These are phyloP conservation scores for Cerceris rybyensis DNA, from an alignment of 2,888 invertebrate genomes.

Conservation along the genomic window DNA sequence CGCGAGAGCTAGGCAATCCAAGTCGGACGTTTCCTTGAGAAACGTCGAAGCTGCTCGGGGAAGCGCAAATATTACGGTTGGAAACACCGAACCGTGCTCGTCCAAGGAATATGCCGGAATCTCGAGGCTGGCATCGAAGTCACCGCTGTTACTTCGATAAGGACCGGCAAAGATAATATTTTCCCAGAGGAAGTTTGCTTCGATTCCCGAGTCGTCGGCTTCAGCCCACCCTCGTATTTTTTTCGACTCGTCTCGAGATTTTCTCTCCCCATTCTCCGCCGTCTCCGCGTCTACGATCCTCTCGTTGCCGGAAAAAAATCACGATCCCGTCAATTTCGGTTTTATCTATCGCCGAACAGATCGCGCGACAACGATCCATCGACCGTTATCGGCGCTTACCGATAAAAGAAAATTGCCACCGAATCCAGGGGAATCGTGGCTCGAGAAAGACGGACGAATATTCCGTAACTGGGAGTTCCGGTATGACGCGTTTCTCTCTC, in stretches of 20 bases:
- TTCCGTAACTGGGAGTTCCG: too few relatives aligned
- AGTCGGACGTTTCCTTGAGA: constrained; percentile 3
- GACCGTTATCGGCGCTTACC: too few relatives aligned
- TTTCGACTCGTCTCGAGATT: neutral
- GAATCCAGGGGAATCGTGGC: too few relatives aligned
- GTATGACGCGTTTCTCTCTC: too few relatives aligned
- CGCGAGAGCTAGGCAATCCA: constrained; percentile 22
- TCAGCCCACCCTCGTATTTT: neutral
- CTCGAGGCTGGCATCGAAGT: constrained; percentile 56
- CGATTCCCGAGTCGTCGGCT: constrained; percentile 16
- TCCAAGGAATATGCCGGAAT: constrained; percentile 13
- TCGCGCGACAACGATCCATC: too few relatives aligned
- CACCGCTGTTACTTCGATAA: constrained; percentile 47
- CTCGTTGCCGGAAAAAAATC: too few relatives aligned
- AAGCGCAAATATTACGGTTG: constrained; percentile 51
- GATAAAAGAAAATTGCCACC: too few relatives aligned
- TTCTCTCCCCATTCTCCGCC: neutral
- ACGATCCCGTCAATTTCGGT: too few relatives aligned
- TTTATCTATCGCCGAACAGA: too few relatives aligned
- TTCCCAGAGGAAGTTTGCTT: constrained; percentile 41
- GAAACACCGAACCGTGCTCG: constrained; percentile 26
- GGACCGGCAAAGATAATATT: constrained; percentile 68
- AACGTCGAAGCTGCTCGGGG: neutral
- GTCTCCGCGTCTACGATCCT: too few relatives aligned
- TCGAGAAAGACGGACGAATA: too few relatives aligned